Base-by-base conservation (phyloP, 1,140 invertebrate genomes). In the Asobara japonica region DNA sequence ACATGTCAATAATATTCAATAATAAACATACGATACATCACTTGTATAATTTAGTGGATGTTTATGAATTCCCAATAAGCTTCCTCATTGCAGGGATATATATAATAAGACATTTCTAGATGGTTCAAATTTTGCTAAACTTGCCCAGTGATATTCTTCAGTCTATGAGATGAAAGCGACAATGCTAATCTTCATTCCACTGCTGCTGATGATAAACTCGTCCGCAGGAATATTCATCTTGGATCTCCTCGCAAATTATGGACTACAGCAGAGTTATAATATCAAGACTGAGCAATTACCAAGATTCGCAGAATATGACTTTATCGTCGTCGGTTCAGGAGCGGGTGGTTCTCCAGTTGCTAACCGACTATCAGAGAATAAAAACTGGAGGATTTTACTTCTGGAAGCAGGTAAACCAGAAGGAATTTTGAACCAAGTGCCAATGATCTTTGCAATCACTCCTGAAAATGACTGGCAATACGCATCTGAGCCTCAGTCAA, bases 291-390 rank as follows among this genome's bases (percentile, higher is more conserved):
- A 75, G 25, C 27, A 74, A 69, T 72, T 75, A 1, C 65, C 75
- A 8, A 74, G 11, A 3, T 22, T 68, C 11, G 76, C 41, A 4
- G 74, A 72, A 10, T 89, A 87, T 74, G 88, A 89, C 41, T 89
- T 89, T 45, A 84, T 89, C 20, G 72, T 89, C 0, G 85, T 89
- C 0, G 92, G 92, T 7, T 90, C 90, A 1, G 92, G 92, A 20
- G 90, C 91, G 0, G 89, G 89, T 0, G 91, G 91, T 11, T 89
- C 89, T 11, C 89, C 90, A 1, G 68, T 92, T 10, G 91, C 91
- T 0, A 90, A 88, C 73, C 86, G 91, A 11, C 71, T 93, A 6
- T 88, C 90, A 1, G 88, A 90, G 62, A 83, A 85, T 60, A 65
- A 73, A 76, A 79, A 79, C 73, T 88, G 86, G 83, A 88, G 79